Evolutionary conservation across 2,113 vertebrate genomes (phyloP).

Genomic region (Pelmatolapia mariae): DNA sequence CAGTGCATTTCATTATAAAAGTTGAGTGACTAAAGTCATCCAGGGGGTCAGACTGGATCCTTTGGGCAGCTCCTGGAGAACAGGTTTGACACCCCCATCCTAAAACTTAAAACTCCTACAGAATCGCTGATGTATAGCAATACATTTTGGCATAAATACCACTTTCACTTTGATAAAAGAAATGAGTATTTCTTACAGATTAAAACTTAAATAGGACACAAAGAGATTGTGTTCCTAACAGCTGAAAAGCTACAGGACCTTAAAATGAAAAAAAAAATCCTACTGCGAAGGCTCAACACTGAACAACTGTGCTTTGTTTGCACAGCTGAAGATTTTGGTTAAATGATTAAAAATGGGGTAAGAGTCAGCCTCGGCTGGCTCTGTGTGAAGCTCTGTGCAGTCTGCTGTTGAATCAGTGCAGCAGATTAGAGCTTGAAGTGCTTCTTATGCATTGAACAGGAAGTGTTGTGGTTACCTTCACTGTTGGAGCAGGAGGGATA

Average conservation of each 20-base stretch:
- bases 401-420: neutral
- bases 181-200: neutral
- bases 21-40: neutral
- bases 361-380: rapidly evolving
- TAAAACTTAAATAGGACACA: neutral
- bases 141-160: neutral
- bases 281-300: neutral
- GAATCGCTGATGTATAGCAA: neutral
- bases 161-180: neutral
- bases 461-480: neutral
- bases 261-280: neutral
- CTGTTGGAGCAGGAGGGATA: neutral
- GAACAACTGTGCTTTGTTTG: neutral
- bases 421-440: neutral
- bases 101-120: neutral
- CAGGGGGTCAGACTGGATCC: neutral
- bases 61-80: neutral
- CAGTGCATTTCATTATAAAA: neutral
- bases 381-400: neutral
- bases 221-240: neutral
- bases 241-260: neutral
- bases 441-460: neutral
- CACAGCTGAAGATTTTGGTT: neutral
- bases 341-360: neutral
- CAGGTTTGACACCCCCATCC: neutral